These are phyloP conservation scores for Prostheceraeus crozeri DNA, from an alignment of 2,888 invertebrate species.

Conservation along the genomic window DNA sequence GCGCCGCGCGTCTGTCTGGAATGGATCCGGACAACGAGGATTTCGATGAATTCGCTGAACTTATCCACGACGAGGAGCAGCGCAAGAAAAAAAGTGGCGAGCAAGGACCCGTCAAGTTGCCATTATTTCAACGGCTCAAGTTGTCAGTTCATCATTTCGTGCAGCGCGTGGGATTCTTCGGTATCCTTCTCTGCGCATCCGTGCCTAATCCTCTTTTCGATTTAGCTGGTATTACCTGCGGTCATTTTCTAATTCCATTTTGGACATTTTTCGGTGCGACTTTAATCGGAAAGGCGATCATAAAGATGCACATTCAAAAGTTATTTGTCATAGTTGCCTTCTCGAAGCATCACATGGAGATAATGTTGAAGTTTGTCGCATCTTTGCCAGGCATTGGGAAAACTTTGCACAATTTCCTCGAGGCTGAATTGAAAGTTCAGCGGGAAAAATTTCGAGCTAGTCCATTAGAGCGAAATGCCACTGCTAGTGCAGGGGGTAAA, in stretches of 20 bases:
- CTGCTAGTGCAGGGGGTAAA: too few species aligned
- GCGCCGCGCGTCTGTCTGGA: constrained; percentile 64
- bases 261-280: constrained; percentile 99
- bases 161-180: constrained; percentile 85
- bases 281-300: constrained; percentile 85
- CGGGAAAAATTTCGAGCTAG: too few species aligned
- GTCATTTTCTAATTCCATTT: constrained; percentile 95
- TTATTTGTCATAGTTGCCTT: constrained; percentile 56
- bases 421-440: too few species aligned
- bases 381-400: too few species aligned
- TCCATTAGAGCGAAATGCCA: too few species aligned
- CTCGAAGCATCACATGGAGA: constrained; percentile 76
- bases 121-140: constrained; percentile 6
- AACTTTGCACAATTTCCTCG: too few species aligned
- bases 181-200: constrained; percentile 88
- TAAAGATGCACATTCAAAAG: constrained; percentile 91
- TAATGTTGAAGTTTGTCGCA: constrained; percentile 50
- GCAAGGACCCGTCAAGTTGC: too few species aligned
- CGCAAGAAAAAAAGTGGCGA: too few species aligned
- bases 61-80: constrained; percentile 20
- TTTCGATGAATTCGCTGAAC: constrained; percentile 66
- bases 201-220: constrained; percentile 98
- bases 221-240: constrained; percentile 93
- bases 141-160: constrained; percentile 67
- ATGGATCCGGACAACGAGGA: constrained; percentile 62